phyloP scores from a whole-genome alignment of 2,888 invertebrate species.

The Cephus runcator region DNA sequence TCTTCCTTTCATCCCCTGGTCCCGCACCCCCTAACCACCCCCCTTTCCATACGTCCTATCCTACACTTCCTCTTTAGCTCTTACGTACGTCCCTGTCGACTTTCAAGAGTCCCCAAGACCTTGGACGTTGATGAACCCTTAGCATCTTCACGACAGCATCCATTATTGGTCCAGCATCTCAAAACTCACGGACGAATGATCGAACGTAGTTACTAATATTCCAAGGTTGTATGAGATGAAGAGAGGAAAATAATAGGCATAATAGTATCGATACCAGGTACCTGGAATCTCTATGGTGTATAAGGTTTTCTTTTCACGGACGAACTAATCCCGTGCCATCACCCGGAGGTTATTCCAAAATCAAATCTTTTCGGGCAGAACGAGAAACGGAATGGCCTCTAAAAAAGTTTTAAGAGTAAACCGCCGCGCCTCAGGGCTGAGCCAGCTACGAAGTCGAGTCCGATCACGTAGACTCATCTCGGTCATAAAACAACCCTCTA shows the following conservation, averaged over 20 bases:
- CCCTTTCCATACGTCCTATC: constrained; percentile 11
- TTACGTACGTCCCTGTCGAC: background rate
- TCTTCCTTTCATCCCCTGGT: background rate
- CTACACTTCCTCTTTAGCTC: background rate
- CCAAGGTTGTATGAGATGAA: background rate
- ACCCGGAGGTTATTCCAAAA: constrained; percentile 15
- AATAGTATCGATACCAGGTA: background rate
- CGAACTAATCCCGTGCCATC: background rate
- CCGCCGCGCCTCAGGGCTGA: constrained; percentile 16
- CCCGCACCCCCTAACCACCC: background rate
- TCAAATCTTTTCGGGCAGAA: constrained; percentile 29
- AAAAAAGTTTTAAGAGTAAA: constrained; percentile 46
- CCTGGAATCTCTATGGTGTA: background rate
- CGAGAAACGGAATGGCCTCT: constrained; percentile 34
- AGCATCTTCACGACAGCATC: too few species aligned
- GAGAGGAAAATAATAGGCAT: background rate
- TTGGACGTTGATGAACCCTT: background rate
- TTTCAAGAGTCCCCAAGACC: background rate
- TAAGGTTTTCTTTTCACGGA: background rate
- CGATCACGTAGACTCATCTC: constrained; percentile 62
- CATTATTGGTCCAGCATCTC: too few species aligned
- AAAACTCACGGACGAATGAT: background rate
- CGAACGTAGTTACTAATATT: background rate
- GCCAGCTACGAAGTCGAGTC: constrained; percentile 36
- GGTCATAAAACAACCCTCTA: constrained; percentile 40